Evolutionary conservation across 2,888 invertebrate genomes (phyloP).

Genomic region (Pammene fasciana): DNA sequence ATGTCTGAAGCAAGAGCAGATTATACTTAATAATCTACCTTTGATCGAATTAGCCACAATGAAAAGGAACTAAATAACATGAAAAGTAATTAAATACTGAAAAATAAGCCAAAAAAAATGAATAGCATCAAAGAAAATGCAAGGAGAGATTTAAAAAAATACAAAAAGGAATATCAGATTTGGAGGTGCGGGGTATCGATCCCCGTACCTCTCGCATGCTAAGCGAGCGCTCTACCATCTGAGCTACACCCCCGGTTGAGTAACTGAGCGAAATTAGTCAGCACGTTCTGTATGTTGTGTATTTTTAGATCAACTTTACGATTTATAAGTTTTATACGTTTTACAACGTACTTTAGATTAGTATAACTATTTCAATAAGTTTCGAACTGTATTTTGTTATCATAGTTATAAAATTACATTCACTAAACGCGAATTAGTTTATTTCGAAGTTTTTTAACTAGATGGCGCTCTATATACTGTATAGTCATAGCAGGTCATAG

Average conservation of each 20-base stretch:
- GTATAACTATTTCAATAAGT: background rate
- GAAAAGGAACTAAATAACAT: background rate
- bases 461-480: constrained; percentile 37
- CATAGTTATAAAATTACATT: background rate
- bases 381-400: background rate
- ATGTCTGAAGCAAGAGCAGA: background rate
- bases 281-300: background rate
- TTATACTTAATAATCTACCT: background rate
- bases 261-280: background rate
- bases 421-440: background rate
- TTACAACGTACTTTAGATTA: background rate
- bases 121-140: background rate
- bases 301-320: background rate
- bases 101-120: background rate
- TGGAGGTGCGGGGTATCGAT: constrained; percentile 62
- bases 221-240: constrained; percentile 84
- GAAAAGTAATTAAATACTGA: background rate
- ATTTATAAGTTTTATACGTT: background rate
- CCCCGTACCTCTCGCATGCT: constrained; percentile 80
- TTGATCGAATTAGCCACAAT: background rate
- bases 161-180: constrained; percentile 6
- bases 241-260: constrained; percentile 75
- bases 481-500: background rate
- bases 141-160: constrained; percentile 27
- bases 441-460: constrained; percentile 23